Conservation (phyloP, 2,113 vertebrate genomes). For the Grammomys dolichurus region DNA sequence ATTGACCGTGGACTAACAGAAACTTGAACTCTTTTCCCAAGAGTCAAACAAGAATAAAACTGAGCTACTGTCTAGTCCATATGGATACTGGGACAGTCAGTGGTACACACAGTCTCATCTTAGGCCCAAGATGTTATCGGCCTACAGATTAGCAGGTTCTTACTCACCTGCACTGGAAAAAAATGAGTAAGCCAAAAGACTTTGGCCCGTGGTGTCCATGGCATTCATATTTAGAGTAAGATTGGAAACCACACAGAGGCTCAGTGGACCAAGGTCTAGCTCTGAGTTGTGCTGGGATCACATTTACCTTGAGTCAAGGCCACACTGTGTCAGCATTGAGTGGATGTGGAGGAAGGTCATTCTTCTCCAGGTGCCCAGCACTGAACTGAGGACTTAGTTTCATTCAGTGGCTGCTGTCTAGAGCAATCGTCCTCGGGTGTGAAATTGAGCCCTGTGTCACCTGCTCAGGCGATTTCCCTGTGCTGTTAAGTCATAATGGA, state of each 20-base stretch:
- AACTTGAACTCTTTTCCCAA: background rate
- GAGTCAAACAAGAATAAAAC: background rate
- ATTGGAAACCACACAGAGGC: background rate
- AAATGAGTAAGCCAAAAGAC: background rate
- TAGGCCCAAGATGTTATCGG: background rate
- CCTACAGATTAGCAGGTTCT: background rate
- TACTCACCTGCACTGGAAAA: background rate
- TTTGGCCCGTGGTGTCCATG: background rate
- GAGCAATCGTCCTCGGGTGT: background rate
- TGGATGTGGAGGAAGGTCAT: background rate
- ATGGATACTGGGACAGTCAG: background rate
- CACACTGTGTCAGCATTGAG: accelerated
- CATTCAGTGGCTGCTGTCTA: background rate
- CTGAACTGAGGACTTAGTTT: background rate
- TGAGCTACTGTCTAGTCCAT: background rate
- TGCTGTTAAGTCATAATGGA: conserved; percentile 12
- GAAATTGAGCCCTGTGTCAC: background rate
- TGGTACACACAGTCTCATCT: background rate
- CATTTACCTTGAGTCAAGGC: background rate
- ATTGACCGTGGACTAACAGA: background rate
- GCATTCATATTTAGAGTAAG: background rate
- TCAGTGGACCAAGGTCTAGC: background rate
- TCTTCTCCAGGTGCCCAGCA: background rate
- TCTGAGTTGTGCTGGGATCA: background rate
- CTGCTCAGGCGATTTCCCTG: background rate